phyloP scores from a whole-genome alignment of 2,888 invertebrate species.

The Apotomis betuletana region DNA sequence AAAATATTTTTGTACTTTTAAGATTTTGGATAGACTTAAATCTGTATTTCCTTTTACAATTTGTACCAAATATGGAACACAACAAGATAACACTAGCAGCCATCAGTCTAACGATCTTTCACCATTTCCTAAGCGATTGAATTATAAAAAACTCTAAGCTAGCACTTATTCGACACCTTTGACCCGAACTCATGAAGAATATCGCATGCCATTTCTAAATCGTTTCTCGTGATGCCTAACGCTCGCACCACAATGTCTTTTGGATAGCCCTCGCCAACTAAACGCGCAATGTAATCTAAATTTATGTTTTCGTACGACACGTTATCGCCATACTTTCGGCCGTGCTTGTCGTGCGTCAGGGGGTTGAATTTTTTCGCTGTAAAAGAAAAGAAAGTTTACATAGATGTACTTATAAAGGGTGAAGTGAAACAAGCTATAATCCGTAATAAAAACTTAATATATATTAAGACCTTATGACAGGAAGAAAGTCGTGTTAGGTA shows the following conservation, averaged over 20 bases:
- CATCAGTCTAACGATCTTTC: slow-evolving; percentile 14
- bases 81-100: not conserved
- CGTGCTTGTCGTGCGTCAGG: slow-evolving; percentile 78
- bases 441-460: too few species aligned
- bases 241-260: slow-evolving; percentile 96
- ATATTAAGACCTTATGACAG: too few species aligned
- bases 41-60: too few species aligned
- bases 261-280: slow-evolving; percentile 95
- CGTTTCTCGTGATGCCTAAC: slow-evolving; percentile 95
- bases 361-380: slow-evolving; percentile 80
- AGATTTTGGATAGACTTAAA: too few species aligned
- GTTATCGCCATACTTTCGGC: slow-evolving; percentile 77
- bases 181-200: slow-evolving; percentile 95
- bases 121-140: slow-evolving; percentile 15
- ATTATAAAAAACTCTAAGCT: slow-evolving; percentile 42
- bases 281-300: slow-evolving; percentile 93
- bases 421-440: too few species aligned
- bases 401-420: too few species aligned
- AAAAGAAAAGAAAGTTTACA: slow-evolving; percentile 45
- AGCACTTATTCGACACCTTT: slow-evolving; percentile 75
- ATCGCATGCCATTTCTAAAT: slow-evolving; percentile 97
- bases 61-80: slow-evolving; percentile 6
- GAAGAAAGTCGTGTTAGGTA: too few species aligned
- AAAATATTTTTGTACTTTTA: too few species aligned
- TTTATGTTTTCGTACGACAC: slow-evolving; percentile 94